Base-by-base conservation (phyloP, 64 coral and sea anemone genomes). In the Hydrozoanthus tunicans region DNA sequence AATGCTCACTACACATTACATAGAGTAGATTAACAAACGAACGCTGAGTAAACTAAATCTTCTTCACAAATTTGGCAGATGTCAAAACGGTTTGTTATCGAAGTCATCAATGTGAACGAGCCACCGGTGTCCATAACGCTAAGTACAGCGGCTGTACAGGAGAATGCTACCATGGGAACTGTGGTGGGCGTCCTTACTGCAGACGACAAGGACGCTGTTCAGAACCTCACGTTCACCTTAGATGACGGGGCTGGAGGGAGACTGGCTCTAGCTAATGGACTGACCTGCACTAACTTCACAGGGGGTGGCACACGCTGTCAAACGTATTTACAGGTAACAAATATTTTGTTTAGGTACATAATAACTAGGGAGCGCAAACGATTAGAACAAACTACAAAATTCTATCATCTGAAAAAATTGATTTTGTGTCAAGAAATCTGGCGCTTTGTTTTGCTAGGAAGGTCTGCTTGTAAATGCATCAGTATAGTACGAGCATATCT, bases 31-130 rank as follows among this genome's bases (percentile, higher is more conserved):
- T 43, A 43, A 43, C 32, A 43, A 43, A 43, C 32, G 32, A 43
- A 43, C 32, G 32, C 32, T 43, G 32, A 43, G 32, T 43, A 43
- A 43, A 43, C 32, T 43, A 43, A 43, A 43, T 43, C 32, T 43
- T 43, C 32, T 2, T 43, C 32, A 43, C 32, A 77, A 79, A 1
- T 64, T 83, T 85, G 15, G 24, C n/a, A 96, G 94, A 91, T 93
- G 86, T 79, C 72, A 52, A 93, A 73, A 84, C 66, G 73, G 23
- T 93, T 96, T 93, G 52, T 67, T 7, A 96, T 96, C 76, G 81
- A 83, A 55, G 94, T 96, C 14, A 17, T 96, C n/a, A 77, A 96
- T 62, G 94, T 90, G 20, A 93, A 96, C 73, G 94, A 96, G 81
- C 63, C 91, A 20, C 94, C 94, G 15, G 86, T 96, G 12, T 90